These are phyloP conservation scores for Balearica regulorum DNA, from an alignment of 2,797 vertebrate genomes.

Conservation along the genomic window DNA sequence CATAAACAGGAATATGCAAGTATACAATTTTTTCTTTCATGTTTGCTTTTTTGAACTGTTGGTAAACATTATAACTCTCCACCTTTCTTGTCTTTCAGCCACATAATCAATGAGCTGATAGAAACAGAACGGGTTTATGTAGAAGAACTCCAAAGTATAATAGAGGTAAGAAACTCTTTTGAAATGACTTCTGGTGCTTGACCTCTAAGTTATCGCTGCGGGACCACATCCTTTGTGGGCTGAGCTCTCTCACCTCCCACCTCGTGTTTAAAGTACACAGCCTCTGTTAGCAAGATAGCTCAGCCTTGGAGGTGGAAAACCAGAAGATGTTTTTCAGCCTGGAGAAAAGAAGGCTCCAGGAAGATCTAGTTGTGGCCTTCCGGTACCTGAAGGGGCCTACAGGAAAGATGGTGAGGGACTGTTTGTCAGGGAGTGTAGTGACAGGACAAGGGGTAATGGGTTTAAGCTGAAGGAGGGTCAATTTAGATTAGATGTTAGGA, in stretches of 20 bases:
- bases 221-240: neutral
- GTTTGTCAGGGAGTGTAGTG: no score
- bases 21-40: neutral
- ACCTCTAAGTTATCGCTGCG: neutral
- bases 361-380: no score
- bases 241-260: neutral
- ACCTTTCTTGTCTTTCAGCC: conserved; percentile 73
- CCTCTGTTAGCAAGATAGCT: neutral
- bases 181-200: neutral
- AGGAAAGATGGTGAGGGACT: no score
- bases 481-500: no score
- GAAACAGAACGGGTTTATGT: conserved; percentile 94
- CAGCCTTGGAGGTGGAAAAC: neutral
- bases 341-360: no score
- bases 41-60: neutral
- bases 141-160: conserved; percentile 93
- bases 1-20: neutral
- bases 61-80: neutral
- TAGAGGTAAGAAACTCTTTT: conserved; percentile 81
- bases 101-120: conserved; percentile 91
- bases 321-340: neutral
- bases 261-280: neutral
- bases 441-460: no score
- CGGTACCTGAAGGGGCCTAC: no score
- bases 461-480: no score